Conservation (phyloP, 2,113 vertebrate species). For the Trematomus loennbergii region DNA sequence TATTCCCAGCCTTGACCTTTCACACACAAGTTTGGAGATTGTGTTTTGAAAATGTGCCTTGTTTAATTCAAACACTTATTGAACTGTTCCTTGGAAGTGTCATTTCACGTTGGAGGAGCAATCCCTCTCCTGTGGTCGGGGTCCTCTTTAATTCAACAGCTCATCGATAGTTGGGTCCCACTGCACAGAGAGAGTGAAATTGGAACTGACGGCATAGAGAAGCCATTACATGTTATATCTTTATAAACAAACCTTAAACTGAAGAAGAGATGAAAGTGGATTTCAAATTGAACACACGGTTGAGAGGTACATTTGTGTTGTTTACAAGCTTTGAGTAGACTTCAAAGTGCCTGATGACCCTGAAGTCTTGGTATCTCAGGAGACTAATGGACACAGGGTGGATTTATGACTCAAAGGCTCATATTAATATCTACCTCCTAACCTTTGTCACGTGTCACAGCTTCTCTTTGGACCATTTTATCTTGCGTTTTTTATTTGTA, state of each 20-base stretch:
- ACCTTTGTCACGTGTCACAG: slow-evolving; percentile 5
- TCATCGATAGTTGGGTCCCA: slow-evolving; percentile 61
- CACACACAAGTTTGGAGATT: slow-evolving; percentile 31
- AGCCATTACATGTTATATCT: slow-evolving; percentile 43
- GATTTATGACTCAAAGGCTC: slow-evolving; percentile 26
- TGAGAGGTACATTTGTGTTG: slow-evolving; percentile 43
- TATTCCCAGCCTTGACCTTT: slow-evolving; percentile 5
- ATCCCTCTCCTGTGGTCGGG: slow-evolving; percentile 57
- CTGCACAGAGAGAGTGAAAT: slow-evolving; percentile 50
- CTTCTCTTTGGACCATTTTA: not conserved
- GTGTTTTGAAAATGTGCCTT: slow-evolving; percentile 31
- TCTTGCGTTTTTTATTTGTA: not conserved
- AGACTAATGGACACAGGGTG: slow-evolving; percentile 23
- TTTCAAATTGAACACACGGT: slow-evolving; percentile 49
- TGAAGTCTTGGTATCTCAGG: slow-evolving; percentile 32
- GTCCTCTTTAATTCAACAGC: slow-evolving; percentile 63
- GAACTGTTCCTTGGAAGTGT: slow-evolving; percentile 56
- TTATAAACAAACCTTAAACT: slow-evolving; percentile 48
- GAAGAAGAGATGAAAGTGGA: slow-evolving; percentile 60
- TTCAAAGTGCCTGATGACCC: slow-evolving; percentile 60
- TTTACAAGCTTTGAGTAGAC: slow-evolving; percentile 43
- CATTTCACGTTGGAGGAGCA: slow-evolving; percentile 46
- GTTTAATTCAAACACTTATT: slow-evolving; percentile 57
- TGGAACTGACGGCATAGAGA: slow-evolving; percentile 53
- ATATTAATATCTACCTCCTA: slow-evolving; percentile 23